Conservation (phyloP, 2,113 vertebrate species). For the Danio rerio region GRCz12tu NC_133195.1:11181001-11181500, state of each 20-base stretch:
- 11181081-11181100: too few relatives aligned
- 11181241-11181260: not conserved
- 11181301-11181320: too few relatives aligned
- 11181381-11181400: not conserved
- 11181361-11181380: not conserved
- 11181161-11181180: not conserved
- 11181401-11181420: not conserved
- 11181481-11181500: not conserved
- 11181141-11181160: too few relatives aligned
- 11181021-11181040: too few relatives aligned
- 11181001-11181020: too few relatives aligned
- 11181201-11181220: not conserved
- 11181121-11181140: too few relatives aligned
- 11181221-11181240: not conserved
- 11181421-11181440: not conserved
- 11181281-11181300: not conserved
- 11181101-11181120: too few relatives aligned
- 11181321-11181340: not conserved
- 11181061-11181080: too few relatives aligned
- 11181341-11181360: not conserved
- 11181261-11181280: not conserved
- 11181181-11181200: not conserved
- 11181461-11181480: not conserved
- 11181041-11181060: too few relatives aligned
- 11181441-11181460: not conserved